These are phyloP conservation scores for Cheilosia variabilis DNA, from an alignment of 2,888 invertebrate genomes.

Conservation along the genomic window DNA sequence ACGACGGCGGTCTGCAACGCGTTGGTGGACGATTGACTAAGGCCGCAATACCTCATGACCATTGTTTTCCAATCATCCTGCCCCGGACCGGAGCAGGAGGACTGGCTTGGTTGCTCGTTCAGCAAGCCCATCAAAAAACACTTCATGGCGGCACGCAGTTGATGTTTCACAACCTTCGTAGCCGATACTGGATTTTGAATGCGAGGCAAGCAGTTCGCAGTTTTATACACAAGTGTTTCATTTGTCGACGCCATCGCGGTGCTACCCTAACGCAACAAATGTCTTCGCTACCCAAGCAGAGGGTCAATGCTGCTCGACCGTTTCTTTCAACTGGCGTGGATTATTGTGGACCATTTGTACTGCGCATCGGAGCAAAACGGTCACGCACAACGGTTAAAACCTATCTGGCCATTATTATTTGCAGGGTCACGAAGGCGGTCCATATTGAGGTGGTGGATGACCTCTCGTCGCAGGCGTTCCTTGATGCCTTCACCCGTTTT, in stretches of 20 bases:
- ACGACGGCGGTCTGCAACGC: background rate
- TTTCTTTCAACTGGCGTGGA: background rate
- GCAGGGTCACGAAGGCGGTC: constrained; percentile 5
- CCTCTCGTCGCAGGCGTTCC: background rate
- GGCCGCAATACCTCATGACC: background rate
- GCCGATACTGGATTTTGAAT: constrained; percentile 41
- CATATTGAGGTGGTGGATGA: background rate
- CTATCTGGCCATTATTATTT: background rate
- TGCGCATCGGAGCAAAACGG: constrained; percentile 10
- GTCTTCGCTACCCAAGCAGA: constrained; percentile 5
- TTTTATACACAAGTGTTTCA: constrained; percentile 1
- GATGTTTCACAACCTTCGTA: constrained; percentile 38
- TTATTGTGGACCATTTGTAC: constrained; percentile 6
- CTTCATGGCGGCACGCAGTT: constrained; percentile 29
- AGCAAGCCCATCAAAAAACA: background rate
- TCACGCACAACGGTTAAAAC: background rate
- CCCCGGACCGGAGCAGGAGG: background rate
- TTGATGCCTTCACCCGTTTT: background rate
- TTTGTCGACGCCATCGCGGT: constrained; percentile 5
- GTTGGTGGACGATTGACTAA: constrained; percentile 6
- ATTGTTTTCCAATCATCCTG: constrained; percentile 20
- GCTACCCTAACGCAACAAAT: constrained; percentile 21
- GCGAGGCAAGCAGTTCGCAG: background rate
- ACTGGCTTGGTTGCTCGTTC: constrained; percentile 2
- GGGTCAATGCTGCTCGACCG: background rate